A percentile compares a stretch with the other conserved stretches of the same genome.
phyloP scores from a whole-genome alignment of 2,113 vertebrate species.

The Microtus ochrogaster region DNA sequence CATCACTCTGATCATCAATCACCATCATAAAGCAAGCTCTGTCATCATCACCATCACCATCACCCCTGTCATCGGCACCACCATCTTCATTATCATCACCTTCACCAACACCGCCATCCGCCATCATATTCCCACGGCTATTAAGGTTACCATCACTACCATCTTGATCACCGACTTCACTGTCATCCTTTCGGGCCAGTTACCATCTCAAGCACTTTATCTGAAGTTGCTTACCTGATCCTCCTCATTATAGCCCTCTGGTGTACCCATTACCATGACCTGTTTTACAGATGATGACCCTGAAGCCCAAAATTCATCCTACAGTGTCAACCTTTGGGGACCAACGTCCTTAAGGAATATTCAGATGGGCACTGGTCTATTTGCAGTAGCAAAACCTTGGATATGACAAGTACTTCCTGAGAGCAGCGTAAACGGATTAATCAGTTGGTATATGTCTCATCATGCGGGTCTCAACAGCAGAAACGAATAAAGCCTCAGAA shows the following conservation, averaged over 20 bases:
- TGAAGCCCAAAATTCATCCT: background rate
- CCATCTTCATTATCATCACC: fast-evolving
- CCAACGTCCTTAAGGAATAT: background rate
- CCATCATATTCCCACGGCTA: fast-evolving
- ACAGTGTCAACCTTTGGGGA: background rate
- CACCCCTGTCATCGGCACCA: background rate
- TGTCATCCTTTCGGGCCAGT: background rate
- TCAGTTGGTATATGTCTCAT: too few relatives aligned
- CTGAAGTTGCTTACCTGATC: background rate
- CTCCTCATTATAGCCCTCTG: background rate
- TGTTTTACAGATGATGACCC: background rate
- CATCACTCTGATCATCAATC: fast-evolving
- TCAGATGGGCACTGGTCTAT: background rate
- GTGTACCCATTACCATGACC: too few relatives aligned
- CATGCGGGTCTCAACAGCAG: background rate
- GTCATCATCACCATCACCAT: background rate
- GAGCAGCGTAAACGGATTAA: background rate
- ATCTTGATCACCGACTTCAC: background rate
- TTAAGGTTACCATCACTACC: too few relatives aligned
- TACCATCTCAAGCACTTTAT: background rate
- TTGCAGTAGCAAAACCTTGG: background rate
- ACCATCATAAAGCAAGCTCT: fast-evolving
- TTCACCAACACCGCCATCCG: fast-evolving
- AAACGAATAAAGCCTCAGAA: background rate
- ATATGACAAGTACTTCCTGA: background rate